Evolutionary conservation across 2,888 invertebrate species (phyloP).

Genomic region (Campoplex capitator): DNA sequence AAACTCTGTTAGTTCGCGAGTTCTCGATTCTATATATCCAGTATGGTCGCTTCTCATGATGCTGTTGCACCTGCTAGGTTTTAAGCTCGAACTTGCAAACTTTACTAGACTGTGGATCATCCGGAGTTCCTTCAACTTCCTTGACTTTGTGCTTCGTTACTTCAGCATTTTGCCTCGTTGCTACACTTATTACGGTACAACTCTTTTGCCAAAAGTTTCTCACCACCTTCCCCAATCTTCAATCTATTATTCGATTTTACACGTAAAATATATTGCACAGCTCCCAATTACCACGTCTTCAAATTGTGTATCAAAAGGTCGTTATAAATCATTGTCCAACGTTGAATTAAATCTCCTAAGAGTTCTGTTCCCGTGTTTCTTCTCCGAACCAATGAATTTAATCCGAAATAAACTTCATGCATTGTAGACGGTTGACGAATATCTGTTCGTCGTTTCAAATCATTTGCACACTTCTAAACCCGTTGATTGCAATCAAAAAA

Average conservation of each 20-base stretch:
- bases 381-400: too few species aligned
- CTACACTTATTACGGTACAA: background rate
- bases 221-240: slow-evolving; percentile 9
- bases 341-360: background rate
- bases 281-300: background rate
- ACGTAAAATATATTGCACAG: background rate
- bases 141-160: slow-evolving; percentile 19
- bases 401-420: too few species aligned
- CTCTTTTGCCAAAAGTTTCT: slow-evolving; percentile 9
- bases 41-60: slow-evolving; percentile 13
- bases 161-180: background rate
- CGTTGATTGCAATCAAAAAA: background rate
- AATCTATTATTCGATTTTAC: slow-evolving; percentile 10
- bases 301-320: background rate
- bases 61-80: slow-evolving; percentile 17
- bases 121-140: slow-evolving; percentile 42
- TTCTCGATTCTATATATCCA: slow-evolving; percentile 37
- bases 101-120: slow-evolving; percentile 39
- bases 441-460: too few species aligned
- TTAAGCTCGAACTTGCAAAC: slow-evolving; percentile 32
- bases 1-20: slow-evolving; percentile 54
- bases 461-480: too few species aligned
- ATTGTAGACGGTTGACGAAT: too few species aligned
- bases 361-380: background rate
- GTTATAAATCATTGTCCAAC: background rate